Base-by-base conservation (phyloP, 2,888 invertebrate genomes). In the Xestia sexstrigata region DNA sequence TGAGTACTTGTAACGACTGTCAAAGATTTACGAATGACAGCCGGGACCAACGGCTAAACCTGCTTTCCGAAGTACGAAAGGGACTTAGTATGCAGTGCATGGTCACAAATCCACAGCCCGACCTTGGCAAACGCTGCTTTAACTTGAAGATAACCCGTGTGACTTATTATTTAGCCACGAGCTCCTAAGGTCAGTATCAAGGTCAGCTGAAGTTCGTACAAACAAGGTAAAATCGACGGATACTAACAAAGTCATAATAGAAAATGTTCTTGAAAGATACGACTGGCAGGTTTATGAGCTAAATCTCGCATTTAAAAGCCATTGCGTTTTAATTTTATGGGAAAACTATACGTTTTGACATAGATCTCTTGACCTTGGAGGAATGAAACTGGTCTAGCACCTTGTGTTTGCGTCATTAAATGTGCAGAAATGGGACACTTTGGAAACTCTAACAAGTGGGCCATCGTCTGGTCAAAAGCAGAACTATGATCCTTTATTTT, bases 221-320 rank as follows among this genome's bases (percentile, higher is more conserved):
- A 74, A 13, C 66, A 20, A 15, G 4, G 9, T 30, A 20, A 63
- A 47, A 35, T 26, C 13, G 35, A 30, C 13, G 11, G 17, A 47
- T 11, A 45, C 45, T 69, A 70, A 80, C 52, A 70, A 60, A 76
- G 66, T 62, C 55, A 62, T 76, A 67, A 60, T n/a, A 82, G n/a
- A n/a, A 13, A 60, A 70, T 60, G 60, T 80, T 39, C 70, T 60
- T 52, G 49, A 67, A 52, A 70, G 60, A 67, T 83, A 79, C 42
- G 45, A 52, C 63, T 45, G 17, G 20, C 4, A 30, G 68, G 15
- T 81, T 83, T 67, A 83, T 66, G 66, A 47, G 30, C n/a, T 8
- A 49, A 49, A 47, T 70, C 20, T 55, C 35, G n/a, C 3, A 30
- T 62, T 70, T 73, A 47, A 78, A 30, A 62, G 42, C 15, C 17